A percentile compares a stretch with the other conserved stretches of the same genome.
Evolutionary conservation across 2,113 vertebrate species (phyloP).

Genomic region (Chlorodrepanis virens): DNA sequence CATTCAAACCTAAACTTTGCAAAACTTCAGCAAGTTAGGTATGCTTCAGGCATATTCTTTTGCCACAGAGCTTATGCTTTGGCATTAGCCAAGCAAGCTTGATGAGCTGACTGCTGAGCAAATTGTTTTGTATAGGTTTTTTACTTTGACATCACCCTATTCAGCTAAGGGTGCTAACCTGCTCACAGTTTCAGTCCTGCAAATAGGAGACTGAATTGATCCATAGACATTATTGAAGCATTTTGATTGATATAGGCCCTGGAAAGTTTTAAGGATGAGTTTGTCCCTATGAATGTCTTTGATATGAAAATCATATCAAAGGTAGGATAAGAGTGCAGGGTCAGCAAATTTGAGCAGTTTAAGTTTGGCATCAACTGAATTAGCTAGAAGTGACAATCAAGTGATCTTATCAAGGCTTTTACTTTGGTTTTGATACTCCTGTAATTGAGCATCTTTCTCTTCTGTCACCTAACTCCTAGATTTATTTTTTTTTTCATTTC

Average conservation of each 20-base stretch:
- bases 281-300: neutral
- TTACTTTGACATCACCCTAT: neutral
- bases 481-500: neutral
- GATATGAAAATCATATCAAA: neutral
- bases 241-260: neutral
- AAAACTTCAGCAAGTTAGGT: neutral
- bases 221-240: neutral
- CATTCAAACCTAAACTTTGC: neutral
- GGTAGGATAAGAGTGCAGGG: neutral
- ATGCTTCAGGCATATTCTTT: neutral
- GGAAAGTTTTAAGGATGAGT: neutral
- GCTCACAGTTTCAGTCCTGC: neutral
- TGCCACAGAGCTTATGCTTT: neutral
- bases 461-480: neutral
- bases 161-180: neutral
- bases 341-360: neutral
- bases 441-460: neutral
- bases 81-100: neutral
- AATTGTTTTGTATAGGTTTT: neutral
- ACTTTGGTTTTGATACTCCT: neutral
- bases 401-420: neutral
- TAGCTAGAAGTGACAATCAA: neutral
- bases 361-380: neutral
- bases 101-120: neutral
- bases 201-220: neutral